Base-by-base conservation (phyloP, 92 coral and sea anemone species). In the Isaurus tuberculatus region DNA sequence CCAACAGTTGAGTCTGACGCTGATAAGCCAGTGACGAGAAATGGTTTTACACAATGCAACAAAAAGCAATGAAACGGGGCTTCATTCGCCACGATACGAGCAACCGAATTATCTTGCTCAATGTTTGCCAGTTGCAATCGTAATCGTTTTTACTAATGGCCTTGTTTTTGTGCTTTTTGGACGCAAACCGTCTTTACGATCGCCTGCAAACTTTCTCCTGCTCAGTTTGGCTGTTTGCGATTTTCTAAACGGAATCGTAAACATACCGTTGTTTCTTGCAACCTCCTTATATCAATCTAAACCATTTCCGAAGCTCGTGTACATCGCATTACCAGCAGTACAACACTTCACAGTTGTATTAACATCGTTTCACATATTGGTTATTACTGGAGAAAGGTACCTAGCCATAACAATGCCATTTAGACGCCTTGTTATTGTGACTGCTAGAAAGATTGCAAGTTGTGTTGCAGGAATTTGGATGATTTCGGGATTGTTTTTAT, bases 331-430 rank as follows among this genome's bases (percentile, higher is more conserved):
- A 36, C 82, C 82, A 60, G 68, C 82, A 3, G 6, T 77, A 33
- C 82, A 58, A 14, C 70, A 57, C 15, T 55, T 77, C 23, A 60
- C 55, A 10, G 82, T 77, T 57, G 68, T 32, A 19, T 19, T 34
- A 13, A 77, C 67, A 8, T 57, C 82, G 0, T 77, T 57, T 58
- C 82, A 77, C 82, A 77, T 77, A 23, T 8, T 77, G 32, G 82
- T 70, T 2, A 34, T 77, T 34, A 77, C 82, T 34, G 68, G 20
- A 22, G 82, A 77, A 26, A 77, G 60, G 19, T 58, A 77, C 37
- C 4, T 77, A 36, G 82, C 82, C 2, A 58, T 77, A 57, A 77
- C 82, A 25, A 77, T 34, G 82, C 82, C 82, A 19, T 40, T 77
- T 9, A 77, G 36, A 25, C 67, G 82, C 8, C 82, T 51, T 22